Conservation (phyloP, 2,113 vertebrate genomes). For the Tricholaema leucomelas region DNA sequence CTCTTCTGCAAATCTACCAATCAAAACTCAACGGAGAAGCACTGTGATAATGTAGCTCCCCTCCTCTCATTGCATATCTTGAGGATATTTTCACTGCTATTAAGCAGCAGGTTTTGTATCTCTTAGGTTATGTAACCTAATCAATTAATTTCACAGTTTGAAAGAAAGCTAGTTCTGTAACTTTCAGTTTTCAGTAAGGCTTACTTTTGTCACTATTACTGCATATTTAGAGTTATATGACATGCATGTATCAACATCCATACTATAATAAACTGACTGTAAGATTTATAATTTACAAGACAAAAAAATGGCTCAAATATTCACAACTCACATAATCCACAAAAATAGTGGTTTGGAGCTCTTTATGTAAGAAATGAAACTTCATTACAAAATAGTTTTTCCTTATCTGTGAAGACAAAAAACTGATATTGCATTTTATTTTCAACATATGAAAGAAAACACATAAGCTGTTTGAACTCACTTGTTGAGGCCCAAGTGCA, state of each 20-base stretch:
- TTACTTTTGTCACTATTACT: background rate
- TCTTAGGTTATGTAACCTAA: background rate
- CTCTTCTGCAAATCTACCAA: background rate
- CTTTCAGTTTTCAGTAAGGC: background rate
- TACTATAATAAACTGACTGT: background rate
- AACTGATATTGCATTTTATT: too few relatives aligned
- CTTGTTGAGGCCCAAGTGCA: background rate
- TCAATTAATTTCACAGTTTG: background rate
- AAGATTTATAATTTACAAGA: background rate
- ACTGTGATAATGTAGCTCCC: background rate
- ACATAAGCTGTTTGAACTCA: background rate
- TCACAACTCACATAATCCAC: conserved; percentile 13
- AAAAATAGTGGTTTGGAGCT: background rate
- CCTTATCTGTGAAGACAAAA: too few relatives aligned
- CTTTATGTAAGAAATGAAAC: background rate
- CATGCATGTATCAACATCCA: background rate
- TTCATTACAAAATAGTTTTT: too few relatives aligned
- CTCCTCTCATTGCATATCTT: background rate
- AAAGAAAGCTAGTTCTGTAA: background rate
- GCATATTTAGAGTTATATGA: background rate
- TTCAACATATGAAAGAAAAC: background rate
- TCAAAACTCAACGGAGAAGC: background rate
- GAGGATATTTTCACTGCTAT: background rate
- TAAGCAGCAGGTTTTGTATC: background rate
- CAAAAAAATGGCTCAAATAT: background rate